Evolutionary conservation across 2,113 vertebrate genomes (phyloP).

Genomic region (Setophaga coronata): DNA sequence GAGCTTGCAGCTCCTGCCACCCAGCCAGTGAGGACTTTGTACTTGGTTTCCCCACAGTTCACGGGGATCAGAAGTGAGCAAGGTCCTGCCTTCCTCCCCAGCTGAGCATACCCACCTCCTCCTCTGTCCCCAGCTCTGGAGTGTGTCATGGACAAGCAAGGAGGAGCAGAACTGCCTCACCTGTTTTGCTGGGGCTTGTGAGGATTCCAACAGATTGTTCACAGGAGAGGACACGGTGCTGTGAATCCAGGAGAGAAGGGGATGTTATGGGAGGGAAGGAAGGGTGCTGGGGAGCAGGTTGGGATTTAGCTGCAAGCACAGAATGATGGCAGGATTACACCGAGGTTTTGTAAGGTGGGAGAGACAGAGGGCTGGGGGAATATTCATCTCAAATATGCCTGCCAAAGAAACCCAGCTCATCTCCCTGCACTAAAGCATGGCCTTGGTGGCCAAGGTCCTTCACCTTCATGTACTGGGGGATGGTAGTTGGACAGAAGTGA

Average conservation of each 20-base stretch:
- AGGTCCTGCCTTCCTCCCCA: background rate
- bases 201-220: background rate
- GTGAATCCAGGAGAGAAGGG: background rate
- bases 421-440: background rate
- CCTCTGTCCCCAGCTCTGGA: background rate
- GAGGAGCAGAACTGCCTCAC: background rate
- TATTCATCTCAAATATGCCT: background rate
- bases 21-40: background rate
- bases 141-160: background rate
- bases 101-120: background rate
- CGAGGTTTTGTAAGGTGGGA: background rate
- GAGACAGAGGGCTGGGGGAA: background rate
- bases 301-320: background rate
- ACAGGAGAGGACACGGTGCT: background rate
- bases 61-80: fast-evolving
- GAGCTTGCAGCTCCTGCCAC: background rate
- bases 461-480: background rate
- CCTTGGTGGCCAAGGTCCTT: background rate
- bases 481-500: fast-evolving
- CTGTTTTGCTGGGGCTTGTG: background rate
- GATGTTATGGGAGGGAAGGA: background rate
- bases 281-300: background rate
- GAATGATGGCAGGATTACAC: background rate
- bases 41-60: background rate
- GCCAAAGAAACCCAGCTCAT: background rate